Conservation (phyloP, 2,888 invertebrate genomes). For the Rhamnusium bicolor region DNA sequence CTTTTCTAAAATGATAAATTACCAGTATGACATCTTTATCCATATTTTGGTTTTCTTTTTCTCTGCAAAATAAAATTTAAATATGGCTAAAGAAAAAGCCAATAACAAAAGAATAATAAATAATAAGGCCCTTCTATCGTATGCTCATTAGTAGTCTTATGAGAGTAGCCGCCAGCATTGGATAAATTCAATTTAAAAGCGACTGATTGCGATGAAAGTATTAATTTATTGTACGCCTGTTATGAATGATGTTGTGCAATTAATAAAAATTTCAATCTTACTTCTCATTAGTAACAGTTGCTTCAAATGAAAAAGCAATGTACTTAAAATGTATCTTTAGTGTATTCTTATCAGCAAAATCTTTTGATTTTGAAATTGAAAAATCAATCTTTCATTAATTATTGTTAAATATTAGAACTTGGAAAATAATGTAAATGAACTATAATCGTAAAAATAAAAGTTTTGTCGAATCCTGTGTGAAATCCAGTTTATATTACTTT, state of each 20-base stretch:
- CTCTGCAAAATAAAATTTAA: background rate
- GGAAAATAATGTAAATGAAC: too few species aligned
- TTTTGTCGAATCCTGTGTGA: too few species aligned
- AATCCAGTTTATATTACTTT: too few species aligned
- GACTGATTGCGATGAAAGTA: constrained; percentile 68
- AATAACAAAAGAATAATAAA: constrained; percentile 46
- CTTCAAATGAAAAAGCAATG: constrained; percentile 54
- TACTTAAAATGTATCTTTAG: constrained; percentile 32
- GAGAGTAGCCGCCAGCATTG: constrained; percentile 53
- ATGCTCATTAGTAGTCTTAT: constrained; percentile 62
- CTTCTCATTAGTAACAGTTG: constrained; percentile 60
- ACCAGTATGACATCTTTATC: too few species aligned
- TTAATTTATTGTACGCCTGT: constrained; percentile 66
- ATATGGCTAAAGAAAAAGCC: background rate
- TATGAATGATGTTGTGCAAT: constrained; percentile 62
- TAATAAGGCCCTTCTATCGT: constrained; percentile 50
- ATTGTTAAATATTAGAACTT: too few species aligned
- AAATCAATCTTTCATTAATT: background rate
- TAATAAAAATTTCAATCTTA: constrained; percentile 65
- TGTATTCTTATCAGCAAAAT: constrained; percentile 33
- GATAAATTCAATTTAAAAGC: constrained; percentile 66
- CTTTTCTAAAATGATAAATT: too few species aligned
- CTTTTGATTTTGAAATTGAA: background rate
- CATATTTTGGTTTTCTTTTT: background rate
- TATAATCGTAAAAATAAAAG: too few species aligned